Conservation (phyloP, 2,797 vertebrate genomes). For the Morelia viridis region DNA sequence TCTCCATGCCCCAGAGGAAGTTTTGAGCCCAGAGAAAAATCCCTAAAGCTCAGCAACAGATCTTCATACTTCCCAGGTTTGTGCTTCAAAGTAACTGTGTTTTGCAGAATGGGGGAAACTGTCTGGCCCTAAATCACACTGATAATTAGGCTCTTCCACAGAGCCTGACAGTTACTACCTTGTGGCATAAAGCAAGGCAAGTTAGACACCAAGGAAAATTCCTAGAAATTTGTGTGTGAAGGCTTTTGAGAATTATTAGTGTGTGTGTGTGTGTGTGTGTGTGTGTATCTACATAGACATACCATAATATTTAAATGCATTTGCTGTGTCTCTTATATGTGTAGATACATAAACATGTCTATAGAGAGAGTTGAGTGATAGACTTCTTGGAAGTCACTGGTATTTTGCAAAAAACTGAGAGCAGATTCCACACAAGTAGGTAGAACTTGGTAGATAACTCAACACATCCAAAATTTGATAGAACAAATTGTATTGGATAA, state of each 20-base stretch:
- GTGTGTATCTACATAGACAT: not conserved
- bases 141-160: not conserved
- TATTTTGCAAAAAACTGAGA: not conserved
- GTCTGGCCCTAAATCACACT: conserved; percentile 3
- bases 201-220: conserved; percentile 14
- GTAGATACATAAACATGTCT: not conserved
- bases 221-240: not conserved
- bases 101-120: not conserved
- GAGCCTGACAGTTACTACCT: not conserved
- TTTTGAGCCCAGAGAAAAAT: conserved; percentile 70
- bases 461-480: not conserved
- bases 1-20: conserved; percentile 75
- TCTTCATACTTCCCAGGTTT: conserved; percentile 79
- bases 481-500: not conserved
- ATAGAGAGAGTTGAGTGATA: not conserved
- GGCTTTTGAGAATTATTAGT: conserved; percentile 7
- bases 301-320: not conserved
- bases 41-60: conserved; percentile 71
- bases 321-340: not conserved
- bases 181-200: conserved; percentile 4
- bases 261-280: not conserved
- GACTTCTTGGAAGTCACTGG: not conserved
- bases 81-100: conserved; percentile 2
- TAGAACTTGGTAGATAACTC: not conserved
- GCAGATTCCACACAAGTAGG: not conserved